Conservation (phyloP, 2,797 vertebrate species). For the Mionectes olivaceus region DNA sequence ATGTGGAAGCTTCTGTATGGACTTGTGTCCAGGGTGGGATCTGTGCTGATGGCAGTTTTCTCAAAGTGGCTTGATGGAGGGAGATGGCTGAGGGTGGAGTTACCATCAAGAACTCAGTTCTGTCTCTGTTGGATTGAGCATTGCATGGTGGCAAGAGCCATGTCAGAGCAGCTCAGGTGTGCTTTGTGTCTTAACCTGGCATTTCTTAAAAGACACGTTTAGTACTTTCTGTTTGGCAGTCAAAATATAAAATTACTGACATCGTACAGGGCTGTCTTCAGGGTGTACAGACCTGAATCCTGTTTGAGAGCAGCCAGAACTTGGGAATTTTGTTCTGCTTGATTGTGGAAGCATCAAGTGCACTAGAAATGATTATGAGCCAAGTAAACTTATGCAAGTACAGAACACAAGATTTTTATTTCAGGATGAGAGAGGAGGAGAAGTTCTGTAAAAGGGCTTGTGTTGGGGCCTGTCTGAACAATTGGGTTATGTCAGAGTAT, state of each 20-base stretch:
- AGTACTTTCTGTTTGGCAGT: neutral
- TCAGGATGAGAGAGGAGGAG: neutral
- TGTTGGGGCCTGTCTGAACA: neutral
- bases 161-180: rapidly evolving
- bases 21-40: no score
- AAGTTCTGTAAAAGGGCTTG: neutral
- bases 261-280: neutral
- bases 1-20: neutral
- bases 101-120: neutral
- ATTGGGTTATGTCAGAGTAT: neutral
- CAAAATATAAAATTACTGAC: neutral
- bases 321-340: neutral
- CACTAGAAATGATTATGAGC: rapidly evolving
- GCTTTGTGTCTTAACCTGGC: neutral
- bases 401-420: neutral
- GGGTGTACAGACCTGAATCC: neutral
- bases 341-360: neutral
- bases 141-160: neutral
- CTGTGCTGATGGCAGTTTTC: neutral
- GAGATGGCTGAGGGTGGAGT: neutral
- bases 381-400: neutral
- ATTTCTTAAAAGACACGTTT: neutral
- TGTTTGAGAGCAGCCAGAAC: neutral
- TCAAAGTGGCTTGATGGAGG: rapidly evolving
- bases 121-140: no score